These are phyloP conservation scores for Eristalis intricaria DNA, from an alignment of 2,888 invertebrate species.

Conservation along the genomic window DNA sequence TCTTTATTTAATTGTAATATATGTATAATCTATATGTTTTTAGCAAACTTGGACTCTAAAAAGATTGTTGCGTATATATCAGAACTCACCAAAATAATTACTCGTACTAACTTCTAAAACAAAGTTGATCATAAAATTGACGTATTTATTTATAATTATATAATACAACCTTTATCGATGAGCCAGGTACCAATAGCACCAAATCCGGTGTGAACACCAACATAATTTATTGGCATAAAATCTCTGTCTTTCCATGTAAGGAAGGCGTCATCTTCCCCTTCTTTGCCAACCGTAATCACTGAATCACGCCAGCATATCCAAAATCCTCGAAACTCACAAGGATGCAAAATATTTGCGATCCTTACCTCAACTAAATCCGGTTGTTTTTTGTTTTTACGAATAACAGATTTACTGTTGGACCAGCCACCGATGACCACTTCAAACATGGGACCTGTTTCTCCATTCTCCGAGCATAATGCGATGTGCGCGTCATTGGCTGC, in stretches of 20 bases:
- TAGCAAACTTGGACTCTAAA: too few species aligned
- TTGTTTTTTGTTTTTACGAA: slow-evolving; percentile 89
- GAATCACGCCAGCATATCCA: slow-evolving; percentile 91
- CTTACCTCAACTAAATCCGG: slow-evolving; percentile 86
- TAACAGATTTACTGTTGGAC: slow-evolving; percentile 91
- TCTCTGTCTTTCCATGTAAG: slow-evolving; percentile 88
- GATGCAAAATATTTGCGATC: slow-evolving; percentile 88
- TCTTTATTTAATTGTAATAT: too few species aligned
- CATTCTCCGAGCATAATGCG: slow-evolving; percentile 82
- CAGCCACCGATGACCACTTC: slow-evolving; percentile 95
- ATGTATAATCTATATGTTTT: too few species aligned
- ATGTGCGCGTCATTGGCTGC: slow-evolving; percentile 93
- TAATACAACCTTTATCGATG: slow-evolving; percentile 83
- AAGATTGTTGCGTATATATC: too few species aligned
- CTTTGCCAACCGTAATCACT: slow-evolving; percentile 87
- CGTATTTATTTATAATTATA: too few species aligned
- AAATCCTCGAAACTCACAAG: slow-evolving; percentile 90
- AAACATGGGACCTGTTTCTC: slow-evolving; percentile 88
- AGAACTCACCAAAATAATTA: too few species aligned
- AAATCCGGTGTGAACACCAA: slow-evolving; percentile 94
- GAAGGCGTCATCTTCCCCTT: slow-evolving; percentile 88
- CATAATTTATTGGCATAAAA: slow-evolving; percentile 87
- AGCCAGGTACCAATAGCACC: slow-evolving; percentile 92
- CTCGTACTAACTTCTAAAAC: too few species aligned
- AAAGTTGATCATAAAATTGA: too few species aligned